Evolutionary conservation across 92 coral and sea anemone genomes (phyloP).

Genomic region (Heliopora coerulea): DNA sequence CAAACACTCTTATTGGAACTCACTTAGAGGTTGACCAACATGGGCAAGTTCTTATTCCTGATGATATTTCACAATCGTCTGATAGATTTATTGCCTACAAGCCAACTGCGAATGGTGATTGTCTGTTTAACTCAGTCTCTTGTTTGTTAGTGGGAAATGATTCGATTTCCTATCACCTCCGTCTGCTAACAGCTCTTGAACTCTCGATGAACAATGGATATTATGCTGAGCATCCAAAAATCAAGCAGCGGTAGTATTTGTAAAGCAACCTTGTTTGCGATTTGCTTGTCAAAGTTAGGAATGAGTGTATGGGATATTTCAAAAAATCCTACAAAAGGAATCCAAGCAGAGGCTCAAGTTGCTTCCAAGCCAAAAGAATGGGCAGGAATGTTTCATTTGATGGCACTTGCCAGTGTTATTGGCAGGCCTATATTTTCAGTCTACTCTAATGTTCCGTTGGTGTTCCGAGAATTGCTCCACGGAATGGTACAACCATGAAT

Average conservation of each 20-base stretch:
- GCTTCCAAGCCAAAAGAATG: too few relatives aligned
- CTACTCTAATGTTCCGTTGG: too few relatives aligned
- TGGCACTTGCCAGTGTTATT: too few relatives aligned
- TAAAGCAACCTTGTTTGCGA: not conserved
- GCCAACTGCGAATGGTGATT: slow-evolving; percentile 44
- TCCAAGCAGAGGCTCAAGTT: not conserved
- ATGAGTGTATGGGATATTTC: slow-evolving; percentile 6
- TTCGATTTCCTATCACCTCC: slow-evolving; percentile 16
- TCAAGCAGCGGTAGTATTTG: not conserved
- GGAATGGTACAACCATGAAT: too few relatives aligned
- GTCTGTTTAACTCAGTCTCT: slow-evolving; percentile 46
- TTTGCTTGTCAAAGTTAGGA: not conserved
- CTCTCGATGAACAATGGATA: slow-evolving; percentile 16
- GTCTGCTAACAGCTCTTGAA: slow-evolving; percentile 33
- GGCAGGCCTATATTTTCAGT: too few relatives aligned
- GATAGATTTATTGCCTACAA: slow-evolving; percentile 17
- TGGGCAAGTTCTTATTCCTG: slow-evolving; percentile 32
- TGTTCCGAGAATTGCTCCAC: too few relatives aligned
- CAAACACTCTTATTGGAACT: too few relatives aligned
- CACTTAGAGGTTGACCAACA: too few relatives aligned
- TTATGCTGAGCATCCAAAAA: slow-evolving; percentile 36
- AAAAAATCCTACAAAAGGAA: not conserved
- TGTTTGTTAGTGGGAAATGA: slow-evolving; percentile 38
- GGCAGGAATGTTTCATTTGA: too few relatives aligned
- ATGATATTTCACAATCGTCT: slow-evolving; percentile 13